Conservation (phyloP, 2,888 invertebrate species). For the Watsonalla binaria region DNA sequence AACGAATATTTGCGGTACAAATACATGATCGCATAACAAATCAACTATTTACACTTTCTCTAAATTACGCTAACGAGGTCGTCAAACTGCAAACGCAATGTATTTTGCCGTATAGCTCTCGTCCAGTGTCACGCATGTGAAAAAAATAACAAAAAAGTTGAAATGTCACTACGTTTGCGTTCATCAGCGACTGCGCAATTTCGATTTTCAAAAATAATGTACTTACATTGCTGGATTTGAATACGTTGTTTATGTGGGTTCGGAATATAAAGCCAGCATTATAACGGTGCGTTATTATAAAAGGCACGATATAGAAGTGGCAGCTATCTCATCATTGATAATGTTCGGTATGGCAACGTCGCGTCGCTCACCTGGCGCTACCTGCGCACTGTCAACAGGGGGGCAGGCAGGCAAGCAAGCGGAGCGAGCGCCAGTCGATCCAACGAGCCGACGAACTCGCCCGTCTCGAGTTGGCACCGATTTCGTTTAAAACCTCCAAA, state of each 20-base stretch:
- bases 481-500: constrained; percentile 31
- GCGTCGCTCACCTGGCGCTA: constrained; percentile 74
- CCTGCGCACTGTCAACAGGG: constrained; percentile 76
- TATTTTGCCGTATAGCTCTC: constrained; percentile 21
- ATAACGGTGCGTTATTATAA: constrained; percentile 57
- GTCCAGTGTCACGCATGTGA: constrained; percentile 22
- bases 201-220: constrained; percentile 26
- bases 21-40: constrained; percentile 27
- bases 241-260: constrained; percentile 11
- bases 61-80: constrained; percentile 33
- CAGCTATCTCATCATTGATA: constrained; percentile 75
- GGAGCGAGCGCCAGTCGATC: constrained; percentile 59
- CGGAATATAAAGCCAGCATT: constrained; percentile 34
- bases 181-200: constrained; percentile 15
- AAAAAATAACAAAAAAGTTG: constrained; percentile 16
- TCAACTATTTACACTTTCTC: constrained; percentile 42
- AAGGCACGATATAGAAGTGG: constrained; percentile 46
- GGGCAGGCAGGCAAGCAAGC: constrained; percentile 45
- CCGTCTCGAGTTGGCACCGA: constrained; percentile 43
- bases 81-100: constrained; percentile 39
- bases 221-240: constrained; percentile 39
- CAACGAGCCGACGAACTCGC: constrained; percentile 59
- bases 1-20: constrained; percentile 17
- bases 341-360: constrained; percentile 75
- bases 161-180: constrained; percentile 9